Evolutionary conservation across 2,888 invertebrate species (phyloP), one percentile per base, ranked within the genome.

Genomic region (Scaptomyza cyrtandrae): DNA sequence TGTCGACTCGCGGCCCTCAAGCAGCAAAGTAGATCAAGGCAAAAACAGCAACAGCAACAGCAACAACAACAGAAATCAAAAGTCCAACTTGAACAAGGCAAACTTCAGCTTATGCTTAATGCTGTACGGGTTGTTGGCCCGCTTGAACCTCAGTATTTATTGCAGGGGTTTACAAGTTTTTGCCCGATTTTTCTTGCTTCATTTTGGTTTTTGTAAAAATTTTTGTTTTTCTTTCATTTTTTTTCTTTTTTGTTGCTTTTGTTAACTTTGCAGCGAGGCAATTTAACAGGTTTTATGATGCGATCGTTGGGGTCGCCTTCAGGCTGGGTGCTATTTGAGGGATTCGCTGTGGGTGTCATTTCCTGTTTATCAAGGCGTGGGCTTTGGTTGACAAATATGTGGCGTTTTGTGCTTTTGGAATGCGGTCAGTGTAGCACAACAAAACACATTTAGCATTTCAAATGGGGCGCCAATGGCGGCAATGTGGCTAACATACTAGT

Each of bases 11-110:
- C 61, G 66, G 79, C 62, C 69, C 54, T 62, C 65, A 63, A 70
- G 61, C 78, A 56, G 62, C 74, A 86, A 88, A 86, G 74, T 86
- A 84, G 88, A 88, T 86, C 85, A 86, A 86, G 85, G 85, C 88
- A 49, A 50, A 49, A 54, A 57, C 44, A 59, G 31, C 16, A 52
- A 49, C n/a, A n/a, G n/a, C 35, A 72, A 54, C 56, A 67, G 16
- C 31, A 61, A 55, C 59, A 45, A 46, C 39, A 46, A 45, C 43
- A 37, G 43, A 62, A 82, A 82, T 71, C 80, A 74, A 55, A 63
- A 70, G 67, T 62, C 65, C 62, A 68, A 82, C 69, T 67, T 67
- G 70, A 73, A 63, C 57, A 65, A 67, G 65, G 70, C 70, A 55
- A 86, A 83, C 81, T 85, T 86, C 66, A 71, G 73, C 84, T 75